Evolutionary conservation across 2,888 invertebrate genomes (phyloP), one percentile per base, ranked within the genome.

Genomic region (Anoncus sp.): DNA sequence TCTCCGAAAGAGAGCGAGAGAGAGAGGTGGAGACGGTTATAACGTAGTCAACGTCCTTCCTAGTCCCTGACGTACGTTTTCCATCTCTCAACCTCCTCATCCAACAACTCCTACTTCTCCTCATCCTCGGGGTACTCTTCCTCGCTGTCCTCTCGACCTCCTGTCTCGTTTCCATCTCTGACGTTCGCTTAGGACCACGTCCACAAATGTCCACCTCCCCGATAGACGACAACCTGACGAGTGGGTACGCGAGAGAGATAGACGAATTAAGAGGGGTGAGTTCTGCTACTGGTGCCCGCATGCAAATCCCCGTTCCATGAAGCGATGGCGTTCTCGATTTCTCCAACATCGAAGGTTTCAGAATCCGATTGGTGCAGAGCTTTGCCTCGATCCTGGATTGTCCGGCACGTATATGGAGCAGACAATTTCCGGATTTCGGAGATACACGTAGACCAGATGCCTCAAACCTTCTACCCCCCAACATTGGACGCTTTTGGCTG

Each of bases 11-110:
- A n/a, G n/a, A n/a, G n/a, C n/a, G n/a, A n/a, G n/a, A n/a, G n/a
- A n/a, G n/a, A n/a, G 72, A 73, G 69, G 40, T 24, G 27, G 73
- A 72, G 69, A 67, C 53, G 72, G 60, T 55, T 78, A 74, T 75
- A 75, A 78, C 77, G 49, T 55, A 66, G 77, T 74, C 70, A 65
- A 77, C 74, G 77, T 73, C 77, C 62, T 77, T 73, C 45, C 74
- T 38, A 65, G 70, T 65, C 67, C 55, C 40, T 74, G 77, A 73
- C 59, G 62, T 72, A 79, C 79, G 67, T 65, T 75, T 75, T 66
- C 60, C 49, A 69, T 76, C 53, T 59, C 66, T 38, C 55, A 47
- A 45, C 35, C 27, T 38, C 12, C 51, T 22, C 53, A 20, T 45
- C 24, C 31, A 5, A 35, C 49, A 12, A 3, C 60, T 12, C 27